Evolutionary conservation across 2,113 vertebrate species (phyloP).

Genomic region (Hydrochoerus hydrochaeris): DNA sequence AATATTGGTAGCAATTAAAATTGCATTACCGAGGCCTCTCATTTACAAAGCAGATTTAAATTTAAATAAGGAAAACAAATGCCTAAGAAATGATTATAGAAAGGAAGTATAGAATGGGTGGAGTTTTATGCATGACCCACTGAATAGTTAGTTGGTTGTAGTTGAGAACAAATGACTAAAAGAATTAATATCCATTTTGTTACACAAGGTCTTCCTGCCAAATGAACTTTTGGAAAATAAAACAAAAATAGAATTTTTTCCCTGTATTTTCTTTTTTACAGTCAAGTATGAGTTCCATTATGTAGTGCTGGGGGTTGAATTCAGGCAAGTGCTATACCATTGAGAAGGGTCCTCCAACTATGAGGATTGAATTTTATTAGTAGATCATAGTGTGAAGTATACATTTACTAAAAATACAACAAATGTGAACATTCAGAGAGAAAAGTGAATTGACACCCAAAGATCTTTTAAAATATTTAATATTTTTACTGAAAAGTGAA

Average conservation of each 20-base stretch:
- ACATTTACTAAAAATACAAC: neutral
- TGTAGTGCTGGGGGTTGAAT: neutral
- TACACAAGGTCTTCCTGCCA: neutral
- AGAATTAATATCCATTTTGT: neutral
- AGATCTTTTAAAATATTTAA: neutral
- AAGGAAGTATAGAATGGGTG: neutral
- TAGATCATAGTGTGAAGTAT: neutral
- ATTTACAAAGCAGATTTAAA: neutral
- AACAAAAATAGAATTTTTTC: neutral
- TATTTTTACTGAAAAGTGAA: neutral
- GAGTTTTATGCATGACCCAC: neutral
- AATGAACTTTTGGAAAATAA: neutral
- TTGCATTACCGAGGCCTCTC: neutral
- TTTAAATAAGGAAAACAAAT: neutral
- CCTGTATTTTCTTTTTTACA: neutral
- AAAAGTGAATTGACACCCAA: conserved; percentile 45
- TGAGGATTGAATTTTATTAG: neutral
- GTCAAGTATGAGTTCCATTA: neutral
- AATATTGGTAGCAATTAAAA: neutral
- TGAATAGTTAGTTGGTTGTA: neutral
- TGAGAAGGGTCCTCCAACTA: neutral
- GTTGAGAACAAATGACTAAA: neutral
- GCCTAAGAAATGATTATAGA: neutral
- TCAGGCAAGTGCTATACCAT: neutral
- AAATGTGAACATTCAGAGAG: neutral